Base-by-base conservation (phyloP, 2,113 vertebrate genomes). In the Equus quagga region DNA sequence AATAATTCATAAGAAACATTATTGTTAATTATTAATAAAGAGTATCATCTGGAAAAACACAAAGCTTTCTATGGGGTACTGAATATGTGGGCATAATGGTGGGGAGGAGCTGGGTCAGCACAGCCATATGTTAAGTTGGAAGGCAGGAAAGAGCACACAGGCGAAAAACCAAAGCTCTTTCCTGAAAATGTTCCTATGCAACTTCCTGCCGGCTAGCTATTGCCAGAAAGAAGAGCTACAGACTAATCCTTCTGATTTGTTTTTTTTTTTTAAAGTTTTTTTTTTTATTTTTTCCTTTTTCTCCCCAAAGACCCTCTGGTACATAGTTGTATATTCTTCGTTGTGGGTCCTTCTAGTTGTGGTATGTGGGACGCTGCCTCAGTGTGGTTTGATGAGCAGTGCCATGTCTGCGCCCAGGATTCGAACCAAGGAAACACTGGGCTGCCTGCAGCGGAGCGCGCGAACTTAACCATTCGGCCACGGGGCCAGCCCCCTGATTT, bases 11-110 rank as follows among this genome's bases (percentile, higher is more conserved):
- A 81, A 92, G 65, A 78, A 91, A 75, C 2, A 28, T 76, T 78
- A 79, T 19, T 95, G 9, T 91, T 94, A 51, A 90, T 81, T 58
- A 83, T 67, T 70, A 75, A 67, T 87, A 85, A 88, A 94, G 5
- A 80, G 14, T 79, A 83, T 41, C 8, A 84, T 85, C 51, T 67
- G 13, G 26, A 51, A 93, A 87, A 76, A 82, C 41, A 62, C 3
- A 26, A 58, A 72, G 8, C 44, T 95, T 56, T 58, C 62, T 58
- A 8, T 67, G n/a, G 13, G 31, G 19, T 65, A 11, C 23, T 76
- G 46, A 49, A 58, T 85, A 24, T 36, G 19, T 33, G 19, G 28
- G 6, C 4, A 73, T 36, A 65, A 49, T 12, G 36, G 19, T 60
- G 26, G n/a, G 33, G 4, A 91, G 70, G 26, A 79, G 28, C 24